Conservation (phyloP, 2,113 vertebrate species). For the Sciurus niger region DNA sequence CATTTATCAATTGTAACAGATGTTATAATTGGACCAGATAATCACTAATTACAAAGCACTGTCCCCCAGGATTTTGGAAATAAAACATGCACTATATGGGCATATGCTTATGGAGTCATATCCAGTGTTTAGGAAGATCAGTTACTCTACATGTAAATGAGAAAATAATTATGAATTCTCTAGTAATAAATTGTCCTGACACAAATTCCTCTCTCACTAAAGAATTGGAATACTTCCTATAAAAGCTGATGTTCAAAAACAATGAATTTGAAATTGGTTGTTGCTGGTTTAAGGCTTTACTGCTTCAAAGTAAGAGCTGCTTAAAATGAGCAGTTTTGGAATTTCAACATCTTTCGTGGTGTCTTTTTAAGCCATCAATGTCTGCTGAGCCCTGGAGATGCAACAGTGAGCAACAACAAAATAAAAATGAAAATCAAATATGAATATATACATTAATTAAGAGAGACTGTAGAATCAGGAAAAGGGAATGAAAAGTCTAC, state of each 20-base stretch:
- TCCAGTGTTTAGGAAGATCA: constrained; percentile 50
- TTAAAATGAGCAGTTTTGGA: background rate
- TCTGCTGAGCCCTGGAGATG: background rate
- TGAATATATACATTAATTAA: background rate
- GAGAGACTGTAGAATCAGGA: background rate
- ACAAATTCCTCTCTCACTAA: background rate
- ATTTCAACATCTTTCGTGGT: background rate
- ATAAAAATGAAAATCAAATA: background rate
- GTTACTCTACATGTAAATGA: constrained; percentile 9
- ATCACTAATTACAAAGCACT: constrained; percentile 65
- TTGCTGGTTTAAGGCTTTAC: background rate
- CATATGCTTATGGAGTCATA: background rate
- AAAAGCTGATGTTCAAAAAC: background rate
- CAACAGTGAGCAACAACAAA: background rate
- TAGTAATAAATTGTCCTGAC: constrained; percentile 48
- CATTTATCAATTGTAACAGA: constrained; percentile 61
- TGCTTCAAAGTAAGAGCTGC: background rate
- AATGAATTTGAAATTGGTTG: background rate
- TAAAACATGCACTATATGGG: constrained; percentile 8
- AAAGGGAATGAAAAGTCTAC: background rate
- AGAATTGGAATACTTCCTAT: background rate
- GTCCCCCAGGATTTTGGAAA: constrained; percentile 47
- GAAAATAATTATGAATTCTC: background rate
- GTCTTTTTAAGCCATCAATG: background rate
- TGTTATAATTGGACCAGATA: constrained; percentile 54